Evolutionary conservation across 2,888 invertebrate genomes (phyloP), one percentile per base, ranked within the genome.

Genomic region (Brachylomia viminalis): DNA sequence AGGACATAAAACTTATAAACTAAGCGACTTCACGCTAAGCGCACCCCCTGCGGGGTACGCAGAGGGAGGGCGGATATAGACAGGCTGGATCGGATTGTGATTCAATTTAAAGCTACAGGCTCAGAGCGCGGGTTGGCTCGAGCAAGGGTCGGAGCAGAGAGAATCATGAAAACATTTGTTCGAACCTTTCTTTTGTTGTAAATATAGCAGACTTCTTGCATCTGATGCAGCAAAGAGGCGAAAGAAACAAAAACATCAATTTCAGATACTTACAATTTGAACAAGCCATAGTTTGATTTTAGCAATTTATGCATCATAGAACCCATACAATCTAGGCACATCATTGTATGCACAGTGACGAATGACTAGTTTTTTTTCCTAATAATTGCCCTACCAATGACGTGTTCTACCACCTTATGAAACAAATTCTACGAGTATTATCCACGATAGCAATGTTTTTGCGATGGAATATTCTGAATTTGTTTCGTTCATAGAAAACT

Each of bases 341-440:
- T 54, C 61, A 47, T 54, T 38, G 49, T 59, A 4, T 45, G 20
- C 49, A 64, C 49, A 33, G 27, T 45, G 52, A 54, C 20, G 65
- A 72, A 52, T 65, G 20, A 45, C 45, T 59, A 27, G 33, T 52
- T 80, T 65, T 72, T 80, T 80, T 64, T n/a, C 2, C 27, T 13
- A 7, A 30, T 61, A 52, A 77, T 77, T 70, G 4, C 49, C 45
- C n/a, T 23, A 42, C 27, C 45, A 0, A 42, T 66, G 47, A 6
- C 74, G 30, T 66, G 81, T 42, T 30, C 64, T 23, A 66, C 38
- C 52, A 45, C 45, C n/a, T 80, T 52, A 59, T 8, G 27, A 4
- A 54, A 62, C 23, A 6, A 30, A 17, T 20, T 20, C 17, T 13
- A n/a, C n/a, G n/a, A n/a, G n/a, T n/a, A 33, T 11, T 47, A 27